phyloP scores from a whole-genome alignment of 1,140 invertebrate species.

The Magallana gigas region DNA sequence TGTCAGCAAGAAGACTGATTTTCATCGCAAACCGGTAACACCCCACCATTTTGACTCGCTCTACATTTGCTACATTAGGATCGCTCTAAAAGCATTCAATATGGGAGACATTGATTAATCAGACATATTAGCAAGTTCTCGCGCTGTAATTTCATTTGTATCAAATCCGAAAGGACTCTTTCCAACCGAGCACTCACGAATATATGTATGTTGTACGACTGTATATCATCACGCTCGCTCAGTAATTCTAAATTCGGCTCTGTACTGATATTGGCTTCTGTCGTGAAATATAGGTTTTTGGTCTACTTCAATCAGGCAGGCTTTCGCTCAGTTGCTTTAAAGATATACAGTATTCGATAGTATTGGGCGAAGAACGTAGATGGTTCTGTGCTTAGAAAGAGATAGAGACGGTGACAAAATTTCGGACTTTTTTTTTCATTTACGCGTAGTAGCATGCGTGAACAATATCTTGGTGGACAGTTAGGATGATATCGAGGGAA shows the following conservation, averaged over 20 bases:
- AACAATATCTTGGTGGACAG: neutral
- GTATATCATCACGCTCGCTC: conserved; percentile 1
- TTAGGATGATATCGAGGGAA: conserved; percentile 5
- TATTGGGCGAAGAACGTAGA: neutral
- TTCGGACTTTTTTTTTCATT: neutral
- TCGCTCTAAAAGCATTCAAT: conserved; percentile 25
- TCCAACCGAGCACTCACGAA: neutral
- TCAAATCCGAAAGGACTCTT: conserved; percentile 32
- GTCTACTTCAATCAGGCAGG: conserved; percentile 13
- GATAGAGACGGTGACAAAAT: conserved; percentile 7
- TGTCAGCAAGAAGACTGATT: conserved; percentile 31
- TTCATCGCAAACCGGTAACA: neutral
- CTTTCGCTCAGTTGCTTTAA: neutral
- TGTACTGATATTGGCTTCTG: neutral
- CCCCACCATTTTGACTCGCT: neutral
- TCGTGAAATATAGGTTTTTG: conserved; percentile 11
- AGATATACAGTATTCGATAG: conserved; percentile 22
- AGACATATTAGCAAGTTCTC: conserved; percentile 31
- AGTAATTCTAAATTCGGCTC: neutral
- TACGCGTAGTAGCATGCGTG: neutral
- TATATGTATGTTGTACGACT: neutral
- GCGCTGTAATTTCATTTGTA: conserved; percentile 33
- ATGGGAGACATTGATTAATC: conserved; percentile 31
- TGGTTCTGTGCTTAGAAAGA: neutral
- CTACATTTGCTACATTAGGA: conserved; percentile 9